A percentile compares a stretch with the other conserved stretches of the same genome.
phyloP scores from a whole-genome alignment of 2,113 vertebrate genomes.

The Nycticebus coucang region DNA sequence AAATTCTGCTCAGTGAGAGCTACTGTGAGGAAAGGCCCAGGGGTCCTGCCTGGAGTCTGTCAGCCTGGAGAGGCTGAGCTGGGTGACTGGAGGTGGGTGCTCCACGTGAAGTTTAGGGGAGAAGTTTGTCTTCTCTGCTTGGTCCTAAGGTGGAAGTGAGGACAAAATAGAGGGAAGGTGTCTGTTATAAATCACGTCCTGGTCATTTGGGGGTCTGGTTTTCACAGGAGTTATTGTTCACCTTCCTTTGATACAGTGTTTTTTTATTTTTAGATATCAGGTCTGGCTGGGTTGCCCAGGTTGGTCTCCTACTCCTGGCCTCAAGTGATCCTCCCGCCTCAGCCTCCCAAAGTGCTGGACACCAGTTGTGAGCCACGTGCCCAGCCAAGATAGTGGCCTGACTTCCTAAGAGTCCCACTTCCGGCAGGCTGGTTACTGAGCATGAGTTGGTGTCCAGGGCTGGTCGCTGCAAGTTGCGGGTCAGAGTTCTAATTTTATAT shows the following conservation, averaged over 20 bases:
- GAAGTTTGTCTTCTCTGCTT: background rate
- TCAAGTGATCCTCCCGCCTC: no score
- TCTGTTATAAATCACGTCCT: background rate
- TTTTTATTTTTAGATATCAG: no score
- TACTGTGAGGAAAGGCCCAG: background rate
- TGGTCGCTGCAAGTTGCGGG: background rate
- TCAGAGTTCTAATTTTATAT: no score
- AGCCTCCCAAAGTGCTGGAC: no score
- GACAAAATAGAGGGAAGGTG: background rate
- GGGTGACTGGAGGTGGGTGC: background rate
- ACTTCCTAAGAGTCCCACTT: background rate
- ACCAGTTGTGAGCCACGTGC: no score
- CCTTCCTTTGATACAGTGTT: background rate
- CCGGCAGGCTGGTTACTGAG: background rate
- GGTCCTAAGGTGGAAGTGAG: background rate
- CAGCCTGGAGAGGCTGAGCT: background rate
- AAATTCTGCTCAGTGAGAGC: background rate
- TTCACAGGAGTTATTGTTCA: background rate
- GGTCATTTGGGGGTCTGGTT: background rate
- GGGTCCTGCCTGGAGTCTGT: background rate
- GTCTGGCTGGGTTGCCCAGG: no score
- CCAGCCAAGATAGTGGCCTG: background rate
- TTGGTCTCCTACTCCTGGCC: background rate
- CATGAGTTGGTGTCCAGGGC: background rate
- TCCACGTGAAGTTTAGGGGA: background rate